Conservation (phyloP, 2,797 vertebrate species). For the Craterocephalus amniculus region DNA sequence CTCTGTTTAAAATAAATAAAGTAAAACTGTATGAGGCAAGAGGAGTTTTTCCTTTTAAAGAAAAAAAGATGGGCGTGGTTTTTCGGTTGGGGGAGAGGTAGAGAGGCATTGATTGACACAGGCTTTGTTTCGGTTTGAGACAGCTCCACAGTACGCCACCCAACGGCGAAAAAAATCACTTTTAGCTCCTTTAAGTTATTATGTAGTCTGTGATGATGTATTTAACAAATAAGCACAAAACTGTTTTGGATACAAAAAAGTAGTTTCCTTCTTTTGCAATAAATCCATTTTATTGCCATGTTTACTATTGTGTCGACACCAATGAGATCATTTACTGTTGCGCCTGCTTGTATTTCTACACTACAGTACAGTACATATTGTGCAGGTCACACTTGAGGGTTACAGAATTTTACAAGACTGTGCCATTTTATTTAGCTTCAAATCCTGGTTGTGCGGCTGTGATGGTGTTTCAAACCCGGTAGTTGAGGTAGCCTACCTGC, state of each 20-base stretch:
- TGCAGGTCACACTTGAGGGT: constrained; percentile 43
- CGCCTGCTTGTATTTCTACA: constrained; percentile 24
- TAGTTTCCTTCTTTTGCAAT: constrained; percentile 42
- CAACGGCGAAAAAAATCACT: too few relatives aligned
- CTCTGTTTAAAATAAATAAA: too few relatives aligned
- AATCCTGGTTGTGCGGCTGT: constrained; percentile 36
- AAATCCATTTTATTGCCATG: constrained; percentile 63
- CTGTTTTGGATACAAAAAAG: constrained; percentile 48
- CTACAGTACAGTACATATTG: constrained; percentile 24
- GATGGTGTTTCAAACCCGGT: constrained; percentile 14
- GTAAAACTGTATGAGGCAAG: too few relatives aligned
- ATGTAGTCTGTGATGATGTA: constrained; percentile 18
- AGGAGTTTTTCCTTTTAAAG: too few relatives aligned
- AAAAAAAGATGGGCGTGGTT: too few relatives aligned
- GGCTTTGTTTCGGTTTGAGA: too few relatives aligned
- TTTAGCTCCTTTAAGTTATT: not conserved
- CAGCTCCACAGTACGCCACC: too few relatives aligned
- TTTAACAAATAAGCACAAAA: constrained; percentile 7
- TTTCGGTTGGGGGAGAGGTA: too few relatives aligned
- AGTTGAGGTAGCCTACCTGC: constrained; percentile 56
- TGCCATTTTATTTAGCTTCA: constrained; percentile 27
- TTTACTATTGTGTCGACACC: constrained; percentile 42
- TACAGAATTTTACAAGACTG: constrained; percentile 38
- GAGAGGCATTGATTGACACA: too few relatives aligned
- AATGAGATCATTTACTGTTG: constrained; percentile 59